These are phyloP conservation scores for Falco peregrinus DNA, from an alignment of 2,797 vertebrate species.

Conservation along the genomic window DNA sequence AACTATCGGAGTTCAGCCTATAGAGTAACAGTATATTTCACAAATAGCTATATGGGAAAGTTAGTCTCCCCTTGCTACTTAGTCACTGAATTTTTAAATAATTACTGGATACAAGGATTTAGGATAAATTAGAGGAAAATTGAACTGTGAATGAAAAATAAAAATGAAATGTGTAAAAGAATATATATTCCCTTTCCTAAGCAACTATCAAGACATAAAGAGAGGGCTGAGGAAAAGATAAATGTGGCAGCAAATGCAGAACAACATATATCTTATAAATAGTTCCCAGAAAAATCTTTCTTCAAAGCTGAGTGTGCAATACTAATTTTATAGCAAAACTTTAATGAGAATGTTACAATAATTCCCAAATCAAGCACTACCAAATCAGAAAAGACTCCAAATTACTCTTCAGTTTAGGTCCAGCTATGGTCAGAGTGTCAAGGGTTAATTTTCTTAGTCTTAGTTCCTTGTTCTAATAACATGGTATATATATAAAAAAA, in stretches of 20 bases:
- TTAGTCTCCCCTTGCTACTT: not conserved
- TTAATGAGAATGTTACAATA: not conserved
- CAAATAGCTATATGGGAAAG: not conserved
- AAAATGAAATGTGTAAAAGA: not conserved
- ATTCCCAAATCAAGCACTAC: not conserved
- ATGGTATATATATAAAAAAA: not conserved
- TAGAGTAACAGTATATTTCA: not conserved
- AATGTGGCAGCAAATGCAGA: not conserved
- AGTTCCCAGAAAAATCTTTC: not conserved
- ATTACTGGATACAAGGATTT: not conserved
- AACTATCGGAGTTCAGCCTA: not conserved
- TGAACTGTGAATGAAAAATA: not conserved
- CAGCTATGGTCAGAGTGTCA: not conserved
- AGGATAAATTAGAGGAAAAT: not conserved
- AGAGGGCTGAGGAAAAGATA: not conserved
- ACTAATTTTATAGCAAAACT: not conserved
- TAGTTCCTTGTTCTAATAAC: not conserved
- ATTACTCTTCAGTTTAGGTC: not conserved
- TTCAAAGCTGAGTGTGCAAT: not conserved
- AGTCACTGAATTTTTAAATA: not conserved
- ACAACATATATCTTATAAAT: not conserved
- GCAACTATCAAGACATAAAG: not conserved
- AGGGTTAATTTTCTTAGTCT: not conserved
- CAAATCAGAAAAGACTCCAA: not conserved
- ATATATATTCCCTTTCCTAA: not conserved